phyloP scores from a whole-genome alignment of 2,113 vertebrate genomes.

The Accipiter cooperii region DNA sequence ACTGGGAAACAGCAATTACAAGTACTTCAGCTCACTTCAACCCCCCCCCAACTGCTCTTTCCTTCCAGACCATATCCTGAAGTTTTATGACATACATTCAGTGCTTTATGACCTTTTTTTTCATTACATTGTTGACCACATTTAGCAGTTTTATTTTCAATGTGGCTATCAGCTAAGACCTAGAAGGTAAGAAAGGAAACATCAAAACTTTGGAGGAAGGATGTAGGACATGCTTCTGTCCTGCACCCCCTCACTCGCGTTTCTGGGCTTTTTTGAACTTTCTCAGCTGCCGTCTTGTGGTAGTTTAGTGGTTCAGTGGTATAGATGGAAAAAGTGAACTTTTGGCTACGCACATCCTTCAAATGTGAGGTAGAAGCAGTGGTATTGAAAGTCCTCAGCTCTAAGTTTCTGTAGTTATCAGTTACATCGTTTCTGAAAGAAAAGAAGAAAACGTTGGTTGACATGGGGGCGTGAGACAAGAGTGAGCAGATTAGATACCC shows the following conservation, averaged over 20 bases:
- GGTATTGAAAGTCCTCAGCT: not conserved
- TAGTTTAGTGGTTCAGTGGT: not conserved
- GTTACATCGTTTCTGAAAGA: not conserved
- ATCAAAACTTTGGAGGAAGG: not conserved
- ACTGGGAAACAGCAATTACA: not conserved
- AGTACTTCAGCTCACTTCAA: not conserved
- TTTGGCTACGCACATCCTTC: not conserved
- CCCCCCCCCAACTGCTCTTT: not conserved
- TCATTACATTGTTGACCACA: not conserved
- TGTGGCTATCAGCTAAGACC: not conserved
- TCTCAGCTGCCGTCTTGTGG: not conserved
- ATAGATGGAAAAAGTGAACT: not conserved
- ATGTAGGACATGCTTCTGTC: not conserved
- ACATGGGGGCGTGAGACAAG: too few relatives aligned
- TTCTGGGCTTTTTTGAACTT: not conserved
- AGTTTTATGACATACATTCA: not conserved
- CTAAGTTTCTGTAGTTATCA: not conserved
- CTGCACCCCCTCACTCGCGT: fast-evolving
- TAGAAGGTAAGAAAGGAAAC: not conserved
- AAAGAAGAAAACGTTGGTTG: not conserved
- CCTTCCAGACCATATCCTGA: not conserved
- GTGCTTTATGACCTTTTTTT: not conserved
- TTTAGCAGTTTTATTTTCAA: not conserved
- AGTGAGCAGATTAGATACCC: not conserved
- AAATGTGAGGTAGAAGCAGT: not conserved